phyloP scores from a whole-genome alignment of 2,797 vertebrate species.

The Dermochelys coriacea region DNA sequence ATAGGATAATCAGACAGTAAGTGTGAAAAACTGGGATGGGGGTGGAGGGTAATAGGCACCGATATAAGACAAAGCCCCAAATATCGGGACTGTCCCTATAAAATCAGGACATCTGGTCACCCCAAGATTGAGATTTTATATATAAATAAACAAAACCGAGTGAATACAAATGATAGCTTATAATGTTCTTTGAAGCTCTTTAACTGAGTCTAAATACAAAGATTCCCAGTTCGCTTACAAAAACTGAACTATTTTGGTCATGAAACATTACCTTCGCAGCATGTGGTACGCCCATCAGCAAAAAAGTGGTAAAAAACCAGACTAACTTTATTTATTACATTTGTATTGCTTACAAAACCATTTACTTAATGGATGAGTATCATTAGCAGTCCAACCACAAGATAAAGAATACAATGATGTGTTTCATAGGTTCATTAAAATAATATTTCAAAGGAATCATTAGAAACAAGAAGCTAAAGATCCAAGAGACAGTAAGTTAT shows the following conservation, averaged over 20 bases:
- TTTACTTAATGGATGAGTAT: slow-evolving; percentile 95
- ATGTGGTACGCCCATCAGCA: slow-evolving; percentile 84
- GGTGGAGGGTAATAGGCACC: too few species aligned
- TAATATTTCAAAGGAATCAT: slow-evolving; percentile 91
- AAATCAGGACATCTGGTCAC: too few species aligned
- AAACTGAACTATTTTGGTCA: slow-evolving; percentile 84
- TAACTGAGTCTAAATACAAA: slow-evolving; percentile 67
- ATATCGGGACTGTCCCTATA: background rate
- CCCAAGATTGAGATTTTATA: background rate
- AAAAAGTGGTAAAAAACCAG: slow-evolving; percentile 84
- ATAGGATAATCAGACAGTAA: background rate
- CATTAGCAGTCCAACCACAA: slow-evolving; percentile 91
- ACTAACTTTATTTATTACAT: slow-evolving; percentile 89
- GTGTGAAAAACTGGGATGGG: too few species aligned
- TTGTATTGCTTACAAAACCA: slow-evolving; percentile 90
- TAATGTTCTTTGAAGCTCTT: slow-evolving; percentile 60
- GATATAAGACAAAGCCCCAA: too few species aligned
- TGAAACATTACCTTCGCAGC: slow-evolving; percentile 88
- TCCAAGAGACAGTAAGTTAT: slow-evolving; percentile 86
- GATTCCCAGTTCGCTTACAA: slow-evolving; percentile 75
- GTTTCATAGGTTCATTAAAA: slow-evolving; percentile 91
- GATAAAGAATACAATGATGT: slow-evolving; percentile 90
- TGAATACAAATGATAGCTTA: slow-evolving; percentile 49
- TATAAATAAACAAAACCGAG: background rate
- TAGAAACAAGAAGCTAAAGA: slow-evolving; percentile 87